These are phyloP conservation scores for Mesoligia furuncula DNA, from an alignment of 2,888 invertebrate genomes.

Conservation along the genomic window DNA sequence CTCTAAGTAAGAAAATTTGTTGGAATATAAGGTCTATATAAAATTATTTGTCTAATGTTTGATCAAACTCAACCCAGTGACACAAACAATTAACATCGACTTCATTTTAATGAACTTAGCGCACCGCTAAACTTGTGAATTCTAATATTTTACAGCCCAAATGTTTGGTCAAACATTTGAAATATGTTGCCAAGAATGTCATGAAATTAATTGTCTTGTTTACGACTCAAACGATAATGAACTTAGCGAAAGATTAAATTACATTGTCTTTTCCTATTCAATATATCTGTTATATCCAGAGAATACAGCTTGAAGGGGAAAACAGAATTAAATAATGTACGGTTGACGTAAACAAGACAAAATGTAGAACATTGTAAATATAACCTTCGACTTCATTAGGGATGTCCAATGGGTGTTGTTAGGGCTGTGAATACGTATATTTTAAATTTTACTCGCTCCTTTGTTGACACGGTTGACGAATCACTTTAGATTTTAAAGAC, in stretches of 20 bases:
- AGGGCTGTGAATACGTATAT: constrained; percentile 88
- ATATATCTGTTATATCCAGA: neutral
- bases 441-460: constrained; percentile 70
- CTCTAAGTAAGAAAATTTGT: constrained; percentile 31
- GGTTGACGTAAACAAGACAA: constrained; percentile 52
- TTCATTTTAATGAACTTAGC: constrained; percentile 39
- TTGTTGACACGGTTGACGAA: constrained; percentile 75
- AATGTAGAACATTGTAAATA: constrained; percentile 70
- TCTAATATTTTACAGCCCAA: constrained; percentile 55
- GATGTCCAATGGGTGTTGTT: constrained; percentile 76
- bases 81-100: constrained; percentile 10
- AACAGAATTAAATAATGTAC: neutral
- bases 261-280: neutral
- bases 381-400: constrained; percentile 70
- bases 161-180: constrained; percentile 66
- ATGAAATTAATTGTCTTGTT: constrained; percentile 61
- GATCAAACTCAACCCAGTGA: constrained; percentile 58
- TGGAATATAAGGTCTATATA: constrained; percentile 39
- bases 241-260: neutral
- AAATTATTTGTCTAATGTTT: constrained; percentile 60
- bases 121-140: constrained; percentile 35
- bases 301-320: neutral
- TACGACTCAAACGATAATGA: constrained; percentile 8
- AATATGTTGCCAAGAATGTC: constrained; percentile 57
- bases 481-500: constrained; percentile 72